Evolutionary conservation across 2,113 vertebrate species (phyloP), one percentile per base, ranked within the genome.

Genomic region (Damaliscus lunatus): DNA sequence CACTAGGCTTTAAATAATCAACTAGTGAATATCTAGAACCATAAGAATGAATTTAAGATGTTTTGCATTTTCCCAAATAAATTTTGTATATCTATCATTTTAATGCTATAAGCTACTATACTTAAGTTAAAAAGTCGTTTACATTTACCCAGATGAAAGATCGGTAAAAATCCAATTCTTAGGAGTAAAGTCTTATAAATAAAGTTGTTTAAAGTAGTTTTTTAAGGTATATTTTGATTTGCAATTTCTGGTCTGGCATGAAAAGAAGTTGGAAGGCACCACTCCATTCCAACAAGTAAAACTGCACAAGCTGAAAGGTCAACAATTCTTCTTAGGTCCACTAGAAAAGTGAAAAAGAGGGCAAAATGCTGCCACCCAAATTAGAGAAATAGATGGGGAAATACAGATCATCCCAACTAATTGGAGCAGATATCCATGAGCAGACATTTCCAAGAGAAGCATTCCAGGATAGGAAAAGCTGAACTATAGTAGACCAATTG

Each of bases 101-200:
- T 93, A 52, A 98, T 57, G 86, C 14, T 85, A 29, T 23, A 90
- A 91, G 88, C 60, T 71, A 78, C 52, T 92, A 40, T 90, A 82
- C 33, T 92, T 55, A 91, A 83, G 50, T 33, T 33, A 7, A 81
- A 81, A 82, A n/a, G 25, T 29, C 7, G 13, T 77, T 80, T 62
- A 88, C 15, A 60, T 87, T 83, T 67, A 7, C 27, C 40, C 14
- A 74, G 11, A 82, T 80, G 11, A 14, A 93, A 84, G 3, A 7
- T 29, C 90, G 96, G 71, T 67, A 92, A 31, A 94, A 53, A 67
- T 87, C 59, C 33, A 78, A 59, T 93, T 96, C 78, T 64, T 71
- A 95, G 29, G 48, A 50, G 36, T 52, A 77, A 60, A 89, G 7
- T 64, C n/a, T 83, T 87, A 2, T 31, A 48, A 90, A 52, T 83